phyloP scores from a whole-genome alignment of 2,797 vertebrate species.

The Cheirogaleus major region DNA sequence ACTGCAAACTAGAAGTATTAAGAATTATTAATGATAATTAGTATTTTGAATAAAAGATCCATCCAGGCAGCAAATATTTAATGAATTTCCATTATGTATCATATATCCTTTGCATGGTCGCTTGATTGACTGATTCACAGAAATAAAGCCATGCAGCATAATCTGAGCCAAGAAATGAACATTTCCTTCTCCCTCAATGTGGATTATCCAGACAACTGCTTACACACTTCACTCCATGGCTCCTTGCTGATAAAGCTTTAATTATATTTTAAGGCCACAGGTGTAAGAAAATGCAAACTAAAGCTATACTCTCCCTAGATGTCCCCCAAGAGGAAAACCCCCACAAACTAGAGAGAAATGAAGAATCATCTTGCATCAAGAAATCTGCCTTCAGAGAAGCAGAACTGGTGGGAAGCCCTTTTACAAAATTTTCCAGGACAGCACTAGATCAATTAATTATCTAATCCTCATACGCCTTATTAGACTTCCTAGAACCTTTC shows the following conservation, averaged over 20 bases:
- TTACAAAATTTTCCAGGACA: constrained; percentile 33
- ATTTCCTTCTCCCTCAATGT: not conserved
- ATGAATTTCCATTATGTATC: constrained; percentile 27
- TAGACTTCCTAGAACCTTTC: constrained; percentile 45
- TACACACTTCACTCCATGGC: not conserved
- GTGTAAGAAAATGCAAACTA: constrained; percentile 39
- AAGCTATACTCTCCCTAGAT: not conserved
- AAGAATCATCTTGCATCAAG: constrained; percentile 20
- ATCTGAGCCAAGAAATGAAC: not conserved
- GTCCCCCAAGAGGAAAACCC: not conserved
- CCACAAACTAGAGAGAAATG: not conserved
- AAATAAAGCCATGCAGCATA: constrained; percentile 28
- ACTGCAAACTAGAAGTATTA: constrained; percentile 14
- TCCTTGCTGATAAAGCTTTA: constrained; percentile 56
- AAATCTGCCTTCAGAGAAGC: constrained; percentile 31
- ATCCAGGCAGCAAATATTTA: constrained; percentile 54
- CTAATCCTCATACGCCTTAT: constrained; percentile 60
- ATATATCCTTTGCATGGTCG: not conserved
- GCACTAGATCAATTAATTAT: constrained; percentile 49
- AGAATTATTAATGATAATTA: constrained; percentile 47
- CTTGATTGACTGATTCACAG: not conserved
- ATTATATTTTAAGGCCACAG: constrained; percentile 41
- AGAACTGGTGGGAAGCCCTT: not conserved
- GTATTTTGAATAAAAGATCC: constrained; percentile 61
- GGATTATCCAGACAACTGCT: constrained; percentile 24